Evolutionary conservation across 2,113 vertebrate genomes (phyloP), one percentile per base, ranked within the genome.

Genomic region (Clinocottus analis): DNA sequence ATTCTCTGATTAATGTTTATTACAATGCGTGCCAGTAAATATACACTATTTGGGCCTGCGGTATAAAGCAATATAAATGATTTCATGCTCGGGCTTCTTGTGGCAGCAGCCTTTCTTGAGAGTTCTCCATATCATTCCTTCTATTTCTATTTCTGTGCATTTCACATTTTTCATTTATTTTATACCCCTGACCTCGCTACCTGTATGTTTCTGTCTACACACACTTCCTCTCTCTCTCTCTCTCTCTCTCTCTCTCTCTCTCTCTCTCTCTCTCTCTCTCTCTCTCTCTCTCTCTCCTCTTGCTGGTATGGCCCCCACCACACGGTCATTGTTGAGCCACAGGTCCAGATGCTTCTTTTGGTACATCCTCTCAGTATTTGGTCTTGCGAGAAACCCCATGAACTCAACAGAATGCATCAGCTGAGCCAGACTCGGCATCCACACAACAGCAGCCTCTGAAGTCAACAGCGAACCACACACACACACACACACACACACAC

Each of bases 381-480:
- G 83, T 86, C 84, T 79, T 77, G 75, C 9, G 19, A 91, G 79
- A 80, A 90, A 90, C 86, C 80, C 77, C 16, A 1, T 85, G 84
- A 89, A 91, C 85, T 79, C 79, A 53, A 64, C 73, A 91, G 81
- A 88, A 90, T 80, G 90, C 74, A 47, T 21, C 29, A 6, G 71
- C 66, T 0, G 25, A 87, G 90, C 88, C 91, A 91, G 85, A 85
- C 73, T 65, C 72, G 13, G 17, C 83, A 77, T 83, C 74, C 85
- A 80, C 89, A 84, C 75, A 89, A 79, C 84, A 91, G 88, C 77
- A 87, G 87, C 81, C 79, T 90, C 70, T 82, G 91, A 83, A 86
- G 77, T 56, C 71, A 80, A 74, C 74, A 83, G 67, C 55, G 62
- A 80, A 64, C 69, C 82, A 76, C 85, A 82, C 69, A 90, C 71